Conservation (phyloP, 2,113 vertebrate genomes). For the Paraplagusia blochii region DNA sequence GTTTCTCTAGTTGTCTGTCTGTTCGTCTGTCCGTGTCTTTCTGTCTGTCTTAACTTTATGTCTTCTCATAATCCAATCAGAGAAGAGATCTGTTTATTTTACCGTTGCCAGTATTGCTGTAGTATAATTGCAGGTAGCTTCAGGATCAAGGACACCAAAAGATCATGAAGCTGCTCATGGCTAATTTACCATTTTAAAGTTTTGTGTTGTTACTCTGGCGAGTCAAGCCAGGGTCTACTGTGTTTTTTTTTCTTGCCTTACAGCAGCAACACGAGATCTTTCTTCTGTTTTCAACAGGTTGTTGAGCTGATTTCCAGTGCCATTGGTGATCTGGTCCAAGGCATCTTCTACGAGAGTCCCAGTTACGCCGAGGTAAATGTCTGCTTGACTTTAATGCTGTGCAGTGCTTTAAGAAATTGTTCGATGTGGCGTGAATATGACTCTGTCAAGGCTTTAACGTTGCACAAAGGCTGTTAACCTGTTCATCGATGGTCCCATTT, state of each 20-base stretch:
- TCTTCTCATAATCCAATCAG: no score
- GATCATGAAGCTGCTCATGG: no score
- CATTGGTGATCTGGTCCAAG: slow-evolving; percentile 95
- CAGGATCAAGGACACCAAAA: no score
- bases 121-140: no score
- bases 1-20: no score
- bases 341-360: slow-evolving; percentile 88
- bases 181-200: no score
- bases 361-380: slow-evolving; percentile 79
- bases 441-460: neutral
- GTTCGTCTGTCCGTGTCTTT: no score
- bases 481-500: neutral
- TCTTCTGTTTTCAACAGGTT: slow-evolving; percentile 76
- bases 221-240: no score
- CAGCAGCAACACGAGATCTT: neutral
- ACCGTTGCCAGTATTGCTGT: no score
- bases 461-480: slow-evolving; percentile 1
- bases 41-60: no score
- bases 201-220: no score
- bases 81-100: no score
- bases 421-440: neutral
- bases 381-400: neutral
- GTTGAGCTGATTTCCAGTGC: slow-evolving; percentile 94
- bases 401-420: neutral
- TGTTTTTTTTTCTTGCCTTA: neutral